Percentiles rank a stretch among this genome's conserved stretches.
Evolutionary conservation across 2,888 invertebrate genomes (phyloP).

Genomic region (Crossocerus cetratus): DNA sequence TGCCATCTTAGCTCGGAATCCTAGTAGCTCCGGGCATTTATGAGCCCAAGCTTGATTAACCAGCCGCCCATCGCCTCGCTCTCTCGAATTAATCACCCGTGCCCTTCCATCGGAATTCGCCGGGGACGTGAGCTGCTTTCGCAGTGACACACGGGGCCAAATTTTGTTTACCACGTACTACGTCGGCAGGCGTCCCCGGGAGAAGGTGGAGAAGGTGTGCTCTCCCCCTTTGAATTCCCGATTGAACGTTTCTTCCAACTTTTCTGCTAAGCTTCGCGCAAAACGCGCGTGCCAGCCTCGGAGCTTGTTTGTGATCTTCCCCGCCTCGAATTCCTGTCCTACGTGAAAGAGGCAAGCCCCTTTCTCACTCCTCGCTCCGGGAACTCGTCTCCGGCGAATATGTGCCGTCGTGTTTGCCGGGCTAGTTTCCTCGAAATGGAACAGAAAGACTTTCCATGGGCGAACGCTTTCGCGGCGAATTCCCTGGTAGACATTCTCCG

Average conservation of each 20-base stretch:
- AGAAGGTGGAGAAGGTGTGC: neutral
- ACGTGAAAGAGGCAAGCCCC: neutral
- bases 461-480: neutral
- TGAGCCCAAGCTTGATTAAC: neutral
- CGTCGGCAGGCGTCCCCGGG: neutral
- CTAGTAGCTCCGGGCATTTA: neutral
- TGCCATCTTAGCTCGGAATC: neutral
- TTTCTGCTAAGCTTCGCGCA: slow-evolving; percentile 47
- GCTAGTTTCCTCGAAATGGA: slow-evolving; percentile 26
- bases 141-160: neutral
- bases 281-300: slow-evolving; percentile 34
- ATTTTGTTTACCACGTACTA: slow-evolving; percentile 1
- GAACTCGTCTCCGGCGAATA: slow-evolving; percentile 37
- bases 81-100: neutral
- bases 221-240: neutral
- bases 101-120: neutral
- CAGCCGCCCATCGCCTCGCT: neutral
- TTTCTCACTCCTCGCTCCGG: neutral
- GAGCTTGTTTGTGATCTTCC: slow-evolving; percentile 16
- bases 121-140: neutral
- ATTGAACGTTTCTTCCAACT: slow-evolving; percentile 33
- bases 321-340: neutral
- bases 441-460: slow-evolving; percentile 30
- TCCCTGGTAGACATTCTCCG: neutral
- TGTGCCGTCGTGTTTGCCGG: slow-evolving; percentile 20